Evolutionary conservation across 2,888 invertebrate species (phyloP).

Genomic region (Tanypteryx hageni): DNA sequence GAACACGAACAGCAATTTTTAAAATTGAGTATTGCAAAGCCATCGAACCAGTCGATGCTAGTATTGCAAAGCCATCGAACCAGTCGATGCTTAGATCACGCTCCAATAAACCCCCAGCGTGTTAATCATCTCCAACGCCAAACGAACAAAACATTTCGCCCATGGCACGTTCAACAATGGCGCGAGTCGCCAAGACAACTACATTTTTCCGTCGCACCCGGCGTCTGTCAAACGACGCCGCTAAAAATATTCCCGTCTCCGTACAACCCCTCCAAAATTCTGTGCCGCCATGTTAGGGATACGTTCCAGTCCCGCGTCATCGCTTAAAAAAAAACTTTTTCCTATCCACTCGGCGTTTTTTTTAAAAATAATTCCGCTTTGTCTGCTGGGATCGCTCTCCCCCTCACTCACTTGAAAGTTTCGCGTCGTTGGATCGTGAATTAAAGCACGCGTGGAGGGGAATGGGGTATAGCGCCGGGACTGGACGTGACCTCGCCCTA

Average conservation of each 20-base stretch:
- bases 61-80: neutral
- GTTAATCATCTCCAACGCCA: neutral
- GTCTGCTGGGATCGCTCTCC: neutral
- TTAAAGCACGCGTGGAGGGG: neutral
- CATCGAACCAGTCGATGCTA: too few species aligned
- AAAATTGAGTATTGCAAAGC: too few species aligned
- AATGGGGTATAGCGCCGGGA: neutral
- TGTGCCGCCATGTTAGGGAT: neutral
- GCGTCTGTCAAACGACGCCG: neutral
- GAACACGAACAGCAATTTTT: too few species aligned
- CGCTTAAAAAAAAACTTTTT: neutral
- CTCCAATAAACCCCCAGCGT: neutral
- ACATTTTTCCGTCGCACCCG: neutral
- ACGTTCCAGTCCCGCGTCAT: neutral
- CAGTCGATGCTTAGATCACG: neutral
- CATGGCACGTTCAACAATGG: conserved; percentile 14
- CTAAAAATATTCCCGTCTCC: neutral
- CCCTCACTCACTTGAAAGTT: neutral
- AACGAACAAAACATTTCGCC: neutral
- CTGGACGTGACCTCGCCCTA: neutral
- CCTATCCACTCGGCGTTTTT: neutral
- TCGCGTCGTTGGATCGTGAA: neutral
- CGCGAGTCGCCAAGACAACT: neutral
- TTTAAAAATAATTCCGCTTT: neutral
- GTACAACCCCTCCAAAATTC: neutral